Base-by-base conservation (phyloP, 1,140 invertebrate species). In the Drosophila suzukii region DNA sequence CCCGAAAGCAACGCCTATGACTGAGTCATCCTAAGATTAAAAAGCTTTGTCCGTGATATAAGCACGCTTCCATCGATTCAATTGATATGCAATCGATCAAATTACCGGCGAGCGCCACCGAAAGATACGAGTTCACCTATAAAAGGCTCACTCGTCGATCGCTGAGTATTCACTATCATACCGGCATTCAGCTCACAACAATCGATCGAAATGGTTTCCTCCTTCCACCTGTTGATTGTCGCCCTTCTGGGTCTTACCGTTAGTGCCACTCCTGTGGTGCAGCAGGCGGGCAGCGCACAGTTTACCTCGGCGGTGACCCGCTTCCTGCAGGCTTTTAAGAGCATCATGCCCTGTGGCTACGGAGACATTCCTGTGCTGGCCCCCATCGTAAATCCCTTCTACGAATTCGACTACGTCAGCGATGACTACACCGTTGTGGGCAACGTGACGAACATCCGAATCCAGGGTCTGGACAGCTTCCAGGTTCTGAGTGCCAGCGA, bases 321-420 rank as follows among this genome's bases (percentile, higher is more conserved):
- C 58, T 84, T 76, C 44, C 12, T 76, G 6, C 4, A 61, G 10
- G 81, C 85, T 32, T 84, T 83, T 32, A 72, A 74, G 57, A 65
- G 49, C 7, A 82, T 89, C 15, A 72, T 82, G 50, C 85, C 86
- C 6, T 90, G 86, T 17, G 81, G 86, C 38, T 90, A 63, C 51
- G 24, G 72, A 2, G 44, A 75, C 1, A 54, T 90, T 6, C 85
- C 86, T 0, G 54, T 62, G 4, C 6, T 90, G 56, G 81, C 81
- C 0, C 85, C 83, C 0, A 8, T 76, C 8, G 58, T 43, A 10
- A 39, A 13, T n/a, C 65, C 76, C 15, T 78, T 74, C 27, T 39
- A 63, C 30, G 32, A 38, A 43, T 81, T 67, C 36, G 15, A 74
- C 17, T 32, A 41, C 63, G 24, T n/a, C n/a, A 43, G n/a, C 38